phyloP scores from a whole-genome alignment of 2,888 invertebrate species.

The Megamerina dolium region DNA sequence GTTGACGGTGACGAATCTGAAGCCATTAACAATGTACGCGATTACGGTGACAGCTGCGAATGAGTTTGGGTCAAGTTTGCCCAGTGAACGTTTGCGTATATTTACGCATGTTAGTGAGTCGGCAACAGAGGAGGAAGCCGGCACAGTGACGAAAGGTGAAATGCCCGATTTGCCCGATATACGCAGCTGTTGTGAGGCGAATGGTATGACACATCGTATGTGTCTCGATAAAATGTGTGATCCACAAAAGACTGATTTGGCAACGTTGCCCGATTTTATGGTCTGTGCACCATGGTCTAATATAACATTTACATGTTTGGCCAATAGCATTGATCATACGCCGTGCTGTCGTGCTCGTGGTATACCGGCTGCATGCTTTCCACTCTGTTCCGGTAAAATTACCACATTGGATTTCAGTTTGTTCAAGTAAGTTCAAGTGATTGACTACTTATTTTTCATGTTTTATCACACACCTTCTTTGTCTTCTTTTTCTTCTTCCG shows the following conservation, averaged over 20 bases:
- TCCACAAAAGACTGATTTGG: conserved; percentile 55
- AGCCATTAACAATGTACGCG: conserved; percentile 79
- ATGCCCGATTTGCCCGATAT: conserved; percentile 71
- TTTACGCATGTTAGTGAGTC: conserved; percentile 59
- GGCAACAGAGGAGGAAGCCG: conserved; percentile 44
- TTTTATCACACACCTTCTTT: no score
- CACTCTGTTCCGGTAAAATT: conserved; percentile 73
- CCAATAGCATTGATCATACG: conserved; percentile 75
- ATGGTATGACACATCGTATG: conserved; percentile 66
- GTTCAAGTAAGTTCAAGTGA: conserved; percentile 63
- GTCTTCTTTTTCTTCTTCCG: no score
- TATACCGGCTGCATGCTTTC: conserved; percentile 67
- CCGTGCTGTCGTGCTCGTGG: conserved; percentile 72
- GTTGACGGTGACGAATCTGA: conserved; percentile 58
- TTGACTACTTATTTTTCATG: no score
- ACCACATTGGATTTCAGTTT: conserved; percentile 73
- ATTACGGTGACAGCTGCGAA: conserved; percentile 68
- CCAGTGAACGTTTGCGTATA: conserved; percentile 63
- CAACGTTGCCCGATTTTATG: conserved; percentile 67
- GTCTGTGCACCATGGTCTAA: conserved; percentile 85
- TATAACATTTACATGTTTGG: conserved; percentile 71
- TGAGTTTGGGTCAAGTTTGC: conserved; percentile 69
- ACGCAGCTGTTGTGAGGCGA: conserved; percentile 63
- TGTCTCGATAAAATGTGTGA: conserved; percentile 77
- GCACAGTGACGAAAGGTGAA: conserved; percentile 15